Conservation (phyloP, 35 echinoderm and acorn worm species). For the Amphiura filiformis region DNA sequence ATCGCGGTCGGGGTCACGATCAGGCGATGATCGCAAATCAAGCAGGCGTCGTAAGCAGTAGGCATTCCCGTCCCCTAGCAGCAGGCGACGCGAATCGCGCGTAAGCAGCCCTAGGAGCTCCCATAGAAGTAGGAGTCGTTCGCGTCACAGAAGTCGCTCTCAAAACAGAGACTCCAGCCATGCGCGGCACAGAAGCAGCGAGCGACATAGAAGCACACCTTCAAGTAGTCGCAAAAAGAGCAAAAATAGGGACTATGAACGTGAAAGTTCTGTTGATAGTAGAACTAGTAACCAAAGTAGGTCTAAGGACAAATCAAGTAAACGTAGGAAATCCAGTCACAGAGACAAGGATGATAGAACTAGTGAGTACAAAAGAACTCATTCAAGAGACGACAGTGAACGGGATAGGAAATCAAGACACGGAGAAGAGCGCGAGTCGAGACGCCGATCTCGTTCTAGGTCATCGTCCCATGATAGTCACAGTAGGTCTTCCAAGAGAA, state of each 20-base stretch:
- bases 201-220: neutral
- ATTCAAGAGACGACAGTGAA: neutral
- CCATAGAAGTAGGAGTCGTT: neutral
- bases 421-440: neutral
- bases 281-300: neutral
- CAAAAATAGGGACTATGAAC: neutral
- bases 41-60: neutral
- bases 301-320: neutral
- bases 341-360: neutral
- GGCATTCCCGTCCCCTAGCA: conserved; percentile 11
- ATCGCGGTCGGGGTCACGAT: neutral
- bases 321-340: neutral
- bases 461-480: neutral
- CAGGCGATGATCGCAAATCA: neutral
- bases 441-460: neutral
- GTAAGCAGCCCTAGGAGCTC: neutral
- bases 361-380: neutral
- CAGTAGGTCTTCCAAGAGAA: conserved; percentile 26
- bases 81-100: neutral
- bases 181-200: neutral
- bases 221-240: neutral
- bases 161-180: neutral
- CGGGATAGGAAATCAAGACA: neutral
- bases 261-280: conserved; percentile 3
- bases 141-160: conserved; percentile 20